These are phyloP conservation scores for Gonatopus flavifemur DNA, from an alignment of 1,140 invertebrate genomes.

Conservation along the genomic window DNA sequence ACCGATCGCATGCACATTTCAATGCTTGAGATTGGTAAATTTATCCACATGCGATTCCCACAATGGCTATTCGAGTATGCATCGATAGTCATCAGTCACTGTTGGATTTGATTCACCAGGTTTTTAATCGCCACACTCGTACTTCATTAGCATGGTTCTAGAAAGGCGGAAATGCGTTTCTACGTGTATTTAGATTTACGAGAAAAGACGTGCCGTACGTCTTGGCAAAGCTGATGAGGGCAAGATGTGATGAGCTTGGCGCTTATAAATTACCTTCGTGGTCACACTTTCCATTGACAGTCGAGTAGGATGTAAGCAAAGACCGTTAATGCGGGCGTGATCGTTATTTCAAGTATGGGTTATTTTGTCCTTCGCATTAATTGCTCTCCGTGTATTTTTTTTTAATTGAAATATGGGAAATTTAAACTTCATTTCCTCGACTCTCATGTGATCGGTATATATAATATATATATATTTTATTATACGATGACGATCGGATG, in stretches of 20 bases:
- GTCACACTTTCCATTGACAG: constrained; percentile 21
- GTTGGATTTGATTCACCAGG: constrained; percentile 10
- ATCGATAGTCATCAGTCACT: constrained; percentile 3
- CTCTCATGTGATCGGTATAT: too few relatives aligned
- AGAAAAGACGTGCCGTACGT: constrained; percentile 5
- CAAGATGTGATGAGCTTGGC: constrained; percentile 5
- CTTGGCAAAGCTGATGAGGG: constrained; percentile 16
- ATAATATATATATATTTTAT: too few relatives aligned
- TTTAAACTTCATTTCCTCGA: too few relatives aligned
- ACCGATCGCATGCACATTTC: too few relatives aligned
- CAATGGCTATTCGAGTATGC: constrained; percentile 10
- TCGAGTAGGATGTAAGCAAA: constrained; percentile 3
- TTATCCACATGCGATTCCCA: too few relatives aligned
- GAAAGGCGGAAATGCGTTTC: constrained; percentile 33
- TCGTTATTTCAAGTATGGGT: too few relatives aligned
- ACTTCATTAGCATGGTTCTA: constrained; percentile 31
- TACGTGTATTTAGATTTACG: constrained; percentile 9
- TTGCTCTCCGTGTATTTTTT: too few relatives aligned
- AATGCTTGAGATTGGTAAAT: too few relatives aligned
- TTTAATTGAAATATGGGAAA: too few relatives aligned
- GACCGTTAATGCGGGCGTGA: too few relatives aligned
- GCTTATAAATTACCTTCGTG: constrained; percentile 17
- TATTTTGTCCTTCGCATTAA: too few relatives aligned
- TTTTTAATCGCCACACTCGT: constrained; percentile 16
- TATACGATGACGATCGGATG: too few relatives aligned